Base-by-base conservation (phyloP, 2,797 vertebrate genomes). In the Euphonia xanthogaster region DNA sequence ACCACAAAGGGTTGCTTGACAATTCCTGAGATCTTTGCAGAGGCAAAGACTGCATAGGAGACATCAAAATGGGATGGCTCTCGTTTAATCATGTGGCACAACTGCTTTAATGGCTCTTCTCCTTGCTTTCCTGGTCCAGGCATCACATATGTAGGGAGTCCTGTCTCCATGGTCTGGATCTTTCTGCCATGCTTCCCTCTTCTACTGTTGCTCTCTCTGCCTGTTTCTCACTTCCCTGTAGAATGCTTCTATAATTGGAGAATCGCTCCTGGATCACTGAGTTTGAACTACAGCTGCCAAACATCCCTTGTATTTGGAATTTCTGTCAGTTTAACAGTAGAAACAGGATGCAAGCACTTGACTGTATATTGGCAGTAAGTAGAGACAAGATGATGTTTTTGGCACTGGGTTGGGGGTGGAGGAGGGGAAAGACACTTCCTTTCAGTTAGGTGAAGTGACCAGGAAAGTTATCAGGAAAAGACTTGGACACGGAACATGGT, bases 271-370 rank as follows among this genome's bases (percentile, higher is more conserved):
- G 50, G 23, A 73, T 79, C 48, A 6, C 53, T 13, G 58, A 63
- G 62, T 51, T 84, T 63, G 78, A 92, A 22, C 53, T 53, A 8
- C 74, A 83, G 84, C 78, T 95, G 81, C 81, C 68, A 94, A 55
- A 67, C 2, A 8, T 74, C 57, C 72, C 84, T 91, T 72, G 72
- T 63, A 13, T 87, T 88, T 93, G 89, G 68, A 89, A 89, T 93
- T 86, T 96, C 67, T 67, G 39, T 87, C 2, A 2, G n/a, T 87
- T 84, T 87, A 82, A 92, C 86, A 71, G 86, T 80, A 93, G 88
- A n/a, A 65, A 83, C 92, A 93, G 94, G 94, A 92, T 95, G 78
- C 50, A 63, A 74, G 53, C 91, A 84, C 75, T 92, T 94, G 86
- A 74, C 66, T 94, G 80, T 57, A 61, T 85, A 54, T 44, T 96